Conservation (phyloP, 2,113 vertebrate genomes). For the Lamprologus callipterus region DNA sequence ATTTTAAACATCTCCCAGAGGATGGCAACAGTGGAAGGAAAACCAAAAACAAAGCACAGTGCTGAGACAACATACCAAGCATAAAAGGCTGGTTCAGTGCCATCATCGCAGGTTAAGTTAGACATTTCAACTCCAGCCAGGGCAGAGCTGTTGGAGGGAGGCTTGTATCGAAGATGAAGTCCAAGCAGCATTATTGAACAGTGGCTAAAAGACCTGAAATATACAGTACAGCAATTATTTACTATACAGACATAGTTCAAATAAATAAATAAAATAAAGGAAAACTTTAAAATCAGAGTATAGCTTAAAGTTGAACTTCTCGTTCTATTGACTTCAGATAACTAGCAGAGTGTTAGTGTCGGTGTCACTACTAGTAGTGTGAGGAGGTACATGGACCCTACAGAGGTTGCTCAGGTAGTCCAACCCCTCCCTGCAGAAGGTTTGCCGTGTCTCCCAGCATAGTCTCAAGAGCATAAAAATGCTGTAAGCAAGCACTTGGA, state of each 20-base stretch:
- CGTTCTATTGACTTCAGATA: not conserved
- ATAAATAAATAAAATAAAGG: not conserved
- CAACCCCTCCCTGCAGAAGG: not conserved
- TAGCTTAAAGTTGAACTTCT: not conserved
- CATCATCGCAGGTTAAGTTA: not conserved
- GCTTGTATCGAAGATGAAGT: not conserved
- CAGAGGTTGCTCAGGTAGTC: not conserved
- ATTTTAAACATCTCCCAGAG: slow-evolving; percentile 36
- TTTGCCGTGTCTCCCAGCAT: not conserved
- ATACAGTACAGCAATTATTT: not conserved
- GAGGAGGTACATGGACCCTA: not conserved
- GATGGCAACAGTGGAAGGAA: slow-evolving; percentile 17
- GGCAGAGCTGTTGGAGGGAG: not conserved
- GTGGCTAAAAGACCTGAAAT: not conserved
- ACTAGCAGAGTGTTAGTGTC: not conserved
- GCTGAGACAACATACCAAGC: not conserved
- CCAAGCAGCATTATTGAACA: not conserved
- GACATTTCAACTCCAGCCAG: not conserved
- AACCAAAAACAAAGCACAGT: not conserved
- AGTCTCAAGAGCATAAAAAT: not conserved
- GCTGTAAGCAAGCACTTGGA: not conserved
- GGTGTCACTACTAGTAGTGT: not conserved
- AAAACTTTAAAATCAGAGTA: not conserved
- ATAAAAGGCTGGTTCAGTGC: fast-evolving
- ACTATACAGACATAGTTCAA: not conserved